Conservation (phyloP, 2,888 invertebrate species). For the Masnerella sp. region DNA sequence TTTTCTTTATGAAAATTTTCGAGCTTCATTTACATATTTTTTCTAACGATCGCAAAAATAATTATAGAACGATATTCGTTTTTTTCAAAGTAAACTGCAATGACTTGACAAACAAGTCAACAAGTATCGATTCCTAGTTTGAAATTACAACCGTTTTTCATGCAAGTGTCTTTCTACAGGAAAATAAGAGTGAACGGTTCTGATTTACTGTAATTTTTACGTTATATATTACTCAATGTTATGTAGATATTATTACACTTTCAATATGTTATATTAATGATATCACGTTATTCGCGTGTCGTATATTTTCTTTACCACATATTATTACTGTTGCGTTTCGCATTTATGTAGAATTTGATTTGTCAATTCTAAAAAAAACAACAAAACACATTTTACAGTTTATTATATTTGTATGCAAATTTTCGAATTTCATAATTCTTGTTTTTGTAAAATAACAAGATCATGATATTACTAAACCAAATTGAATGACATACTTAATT, state of each 20-base stretch:
- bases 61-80: no score
- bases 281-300: conserved; percentile 16
- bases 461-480: no score
- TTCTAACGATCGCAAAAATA: no score
- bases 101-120: conserved; percentile 41
- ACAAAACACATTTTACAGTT: no score
- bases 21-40: no score
- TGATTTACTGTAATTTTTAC: conserved; percentile 56
- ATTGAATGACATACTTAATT: no score
- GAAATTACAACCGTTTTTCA: conserved; percentile 60
- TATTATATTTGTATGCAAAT: no score
- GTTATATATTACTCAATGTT: conserved; percentile 58
- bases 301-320: conserved; percentile 13
- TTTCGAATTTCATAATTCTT: no score
- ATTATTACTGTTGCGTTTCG: conserved; percentile 9
- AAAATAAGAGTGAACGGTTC: conserved; percentile 51
- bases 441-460: no score
- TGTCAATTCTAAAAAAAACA: no score
- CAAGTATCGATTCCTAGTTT: conserved; percentile 53
- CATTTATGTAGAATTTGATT: no score
- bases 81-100: conserved; percentile 41
- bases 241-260: conserved; percentile 60
- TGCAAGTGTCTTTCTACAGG: conserved; percentile 39
- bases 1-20: no score
- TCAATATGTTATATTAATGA: conserved; percentile 54